A percentile compares a stretch with the other conserved stretches of the same genome.
Conservation (phyloP, 2,888 invertebrate species). For the Thecocarcelia acutangulata region DNA sequence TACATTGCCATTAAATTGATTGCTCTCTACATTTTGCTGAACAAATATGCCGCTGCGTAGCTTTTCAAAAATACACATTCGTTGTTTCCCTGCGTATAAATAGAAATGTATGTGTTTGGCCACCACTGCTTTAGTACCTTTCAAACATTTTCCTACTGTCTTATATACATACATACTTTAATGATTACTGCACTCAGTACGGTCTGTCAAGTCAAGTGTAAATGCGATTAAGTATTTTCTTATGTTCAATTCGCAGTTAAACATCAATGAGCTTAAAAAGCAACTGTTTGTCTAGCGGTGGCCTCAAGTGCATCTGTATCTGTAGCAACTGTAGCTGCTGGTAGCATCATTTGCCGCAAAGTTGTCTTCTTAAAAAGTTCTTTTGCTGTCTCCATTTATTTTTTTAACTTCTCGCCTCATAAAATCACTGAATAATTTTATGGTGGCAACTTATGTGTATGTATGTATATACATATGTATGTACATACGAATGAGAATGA, state of each 20-base stretch:
- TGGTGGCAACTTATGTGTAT: conserved; percentile 35
- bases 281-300: conserved; percentile 52
- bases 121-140: background rate
- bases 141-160: background rate
- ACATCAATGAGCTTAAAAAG: conserved; percentile 42
- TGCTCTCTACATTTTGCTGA: too few species aligned
- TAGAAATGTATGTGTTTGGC: too few species aligned
- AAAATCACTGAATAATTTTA: conserved; percentile 41
- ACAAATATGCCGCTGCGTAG: too few species aligned
- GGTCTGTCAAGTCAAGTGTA: conserved; percentile 44
- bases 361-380: conserved; percentile 31
- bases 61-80: too few species aligned
- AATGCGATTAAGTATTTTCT: conserved; percentile 39
- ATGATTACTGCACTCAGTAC: conserved; percentile 19
- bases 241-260: conserved; percentile 18
- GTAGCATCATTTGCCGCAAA: conserved; percentile 32
- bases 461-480: background rate
- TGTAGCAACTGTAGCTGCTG: conserved; percentile 8
- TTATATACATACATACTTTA: conserved; percentile 14
- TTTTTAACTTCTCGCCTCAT: conserved; percentile 4
- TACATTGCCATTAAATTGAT: too few species aligned
- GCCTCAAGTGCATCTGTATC: conserved; percentile 29
- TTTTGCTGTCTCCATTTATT: conserved; percentile 7
- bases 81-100: too few species aligned
- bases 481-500: conserved; percentile 23